Evolutionary conservation across 2,113 vertebrate genomes (phyloP).

Genomic region (Petrocephalus zakoni): DNA sequence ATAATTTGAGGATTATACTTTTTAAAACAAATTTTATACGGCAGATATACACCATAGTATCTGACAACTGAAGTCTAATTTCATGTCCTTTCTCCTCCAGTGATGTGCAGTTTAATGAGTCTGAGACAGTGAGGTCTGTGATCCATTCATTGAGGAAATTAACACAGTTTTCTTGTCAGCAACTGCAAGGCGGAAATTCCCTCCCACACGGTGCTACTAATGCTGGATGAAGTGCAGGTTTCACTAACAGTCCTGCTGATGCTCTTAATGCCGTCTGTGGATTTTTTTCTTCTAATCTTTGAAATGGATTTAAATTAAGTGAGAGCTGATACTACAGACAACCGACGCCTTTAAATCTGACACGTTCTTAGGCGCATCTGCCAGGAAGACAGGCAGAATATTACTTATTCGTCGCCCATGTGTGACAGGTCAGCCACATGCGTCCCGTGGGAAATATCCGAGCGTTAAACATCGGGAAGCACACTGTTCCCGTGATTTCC

Average conservation of each 20-base stretch:
- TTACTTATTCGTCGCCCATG: background rate
- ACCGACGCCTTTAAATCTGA: background rate
- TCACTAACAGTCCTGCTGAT: background rate
- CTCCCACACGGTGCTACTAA: background rate
- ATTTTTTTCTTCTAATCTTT: background rate
- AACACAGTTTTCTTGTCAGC: background rate
- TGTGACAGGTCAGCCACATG: background rate
- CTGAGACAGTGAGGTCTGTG: background rate
- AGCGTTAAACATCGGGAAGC: slow-evolving; percentile 7
- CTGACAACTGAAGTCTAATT: background rate
- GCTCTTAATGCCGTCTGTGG: background rate
- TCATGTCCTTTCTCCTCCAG: background rate
- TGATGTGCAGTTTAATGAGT: background rate
- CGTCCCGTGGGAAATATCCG: slow-evolving; percentile 17
- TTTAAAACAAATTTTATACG: background rate
- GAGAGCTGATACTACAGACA: background rate
- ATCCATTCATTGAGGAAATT: background rate
- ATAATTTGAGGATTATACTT: background rate
- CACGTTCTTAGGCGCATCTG: background rate
- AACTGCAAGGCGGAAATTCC: background rate
- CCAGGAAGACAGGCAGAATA: background rate
- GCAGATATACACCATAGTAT: background rate
- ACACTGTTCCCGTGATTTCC: slow-evolving; percentile 8
- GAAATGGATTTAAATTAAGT: background rate
- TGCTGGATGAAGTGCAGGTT: background rate